Conservation (phyloP, 2,113 vertebrate species). For the Petaurus breviceps region DNA sequence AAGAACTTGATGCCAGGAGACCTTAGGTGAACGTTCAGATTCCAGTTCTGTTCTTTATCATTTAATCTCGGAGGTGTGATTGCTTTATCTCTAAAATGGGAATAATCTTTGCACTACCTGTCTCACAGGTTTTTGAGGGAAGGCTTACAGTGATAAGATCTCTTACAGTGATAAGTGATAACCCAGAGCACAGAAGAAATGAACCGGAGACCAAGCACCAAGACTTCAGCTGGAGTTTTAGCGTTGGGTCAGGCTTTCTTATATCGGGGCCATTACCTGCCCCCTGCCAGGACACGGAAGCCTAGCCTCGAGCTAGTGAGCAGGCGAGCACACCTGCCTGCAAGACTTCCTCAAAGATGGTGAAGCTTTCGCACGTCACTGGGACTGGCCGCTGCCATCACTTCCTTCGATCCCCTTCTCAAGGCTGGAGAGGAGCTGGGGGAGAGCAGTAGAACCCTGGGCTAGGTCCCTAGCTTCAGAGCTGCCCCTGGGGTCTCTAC, state of each 20-base stretch:
- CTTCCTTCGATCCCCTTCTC: neutral
- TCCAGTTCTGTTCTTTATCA: neutral
- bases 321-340: neutral
- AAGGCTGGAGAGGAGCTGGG: neutral
- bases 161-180: neutral
- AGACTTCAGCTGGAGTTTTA: neutral
- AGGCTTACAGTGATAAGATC: neutral
- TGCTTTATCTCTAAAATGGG: neutral
- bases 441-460: neutral
- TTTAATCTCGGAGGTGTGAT: neutral
- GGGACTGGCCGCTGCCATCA: neutral
- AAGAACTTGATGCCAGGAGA: neutral
- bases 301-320: neutral
- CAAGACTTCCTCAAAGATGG: neutral
- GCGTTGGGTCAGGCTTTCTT: neutral
- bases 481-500: neutral
- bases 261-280: neutral
- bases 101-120: neutral
- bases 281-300: neutral
- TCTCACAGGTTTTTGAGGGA: neutral
- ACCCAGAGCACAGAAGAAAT: neutral
- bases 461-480: neutral
- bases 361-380: neutral
- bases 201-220: neutral
- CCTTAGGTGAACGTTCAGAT: neutral